Conservation (phyloP, 2,113 vertebrate genomes). For the Oophaga pumilio region DNA sequence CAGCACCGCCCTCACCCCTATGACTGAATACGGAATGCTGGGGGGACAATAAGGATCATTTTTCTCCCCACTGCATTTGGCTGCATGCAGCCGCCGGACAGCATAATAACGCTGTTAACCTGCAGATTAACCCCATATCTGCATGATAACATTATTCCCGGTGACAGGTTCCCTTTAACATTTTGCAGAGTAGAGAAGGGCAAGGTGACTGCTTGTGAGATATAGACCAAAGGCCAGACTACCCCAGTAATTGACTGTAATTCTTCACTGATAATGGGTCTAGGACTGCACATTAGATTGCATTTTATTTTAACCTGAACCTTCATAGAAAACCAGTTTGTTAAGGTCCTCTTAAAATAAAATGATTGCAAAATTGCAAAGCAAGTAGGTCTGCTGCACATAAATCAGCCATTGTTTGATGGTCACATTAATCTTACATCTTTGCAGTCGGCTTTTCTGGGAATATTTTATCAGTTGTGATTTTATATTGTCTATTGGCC, state of each 20-base stretch:
- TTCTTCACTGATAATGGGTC: slow-evolving; percentile 32
- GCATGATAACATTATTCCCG: too few relatives aligned
- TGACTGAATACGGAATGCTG: too few relatives aligned
- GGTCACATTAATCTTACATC: slow-evolving; percentile 36
- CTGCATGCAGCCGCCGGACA: too few relatives aligned
- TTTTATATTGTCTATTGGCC: not conserved
- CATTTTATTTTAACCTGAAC: slow-evolving; percentile 53
- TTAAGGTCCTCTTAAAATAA: slow-evolving; percentile 50
- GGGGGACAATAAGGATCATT: too few relatives aligned
- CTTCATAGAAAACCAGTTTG: slow-evolving; percentile 31
- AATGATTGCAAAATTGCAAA: slow-evolving; percentile 53
- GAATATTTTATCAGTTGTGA: slow-evolving; percentile 18
- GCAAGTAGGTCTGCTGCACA: slow-evolving; percentile 35
- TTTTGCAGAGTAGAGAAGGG: slow-evolving; percentile 36
- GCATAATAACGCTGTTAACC: too few relatives aligned
- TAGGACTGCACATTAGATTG: slow-evolving; percentile 39
- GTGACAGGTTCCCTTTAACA: too few relatives aligned
- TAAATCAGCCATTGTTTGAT: slow-evolving; percentile 42
- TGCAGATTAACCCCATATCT: too few relatives aligned
- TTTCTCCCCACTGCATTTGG: too few relatives aligned
- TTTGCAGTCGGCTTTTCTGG: slow-evolving; percentile 9
- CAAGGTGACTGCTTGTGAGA: slow-evolving; percentile 33
- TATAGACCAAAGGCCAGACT: slow-evolving; percentile 45
- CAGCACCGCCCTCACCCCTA: too few relatives aligned
- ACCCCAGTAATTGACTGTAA: slow-evolving; percentile 49